Evolutionary conservation across 1,140 invertebrate species (phyloP).

Genomic region (Cydia splendana): DNA sequence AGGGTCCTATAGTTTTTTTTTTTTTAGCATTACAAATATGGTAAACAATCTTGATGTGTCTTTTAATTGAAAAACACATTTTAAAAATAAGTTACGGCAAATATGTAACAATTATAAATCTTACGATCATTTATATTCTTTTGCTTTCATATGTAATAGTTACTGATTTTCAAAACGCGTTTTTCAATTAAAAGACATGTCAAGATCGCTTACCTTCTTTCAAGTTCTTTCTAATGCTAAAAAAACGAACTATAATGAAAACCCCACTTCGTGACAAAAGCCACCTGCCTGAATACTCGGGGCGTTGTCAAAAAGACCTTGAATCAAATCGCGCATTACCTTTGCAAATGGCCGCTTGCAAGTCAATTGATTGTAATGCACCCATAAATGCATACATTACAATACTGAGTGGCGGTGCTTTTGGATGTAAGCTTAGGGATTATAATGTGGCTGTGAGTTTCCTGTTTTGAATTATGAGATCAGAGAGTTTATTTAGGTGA

Average conservation of each 20-base stretch:
- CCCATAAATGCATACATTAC: constrained; percentile 18
- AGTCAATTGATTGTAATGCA: constrained; percentile 25
- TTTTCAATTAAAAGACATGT: too few species aligned
- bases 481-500: background rate
- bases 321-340: constrained; percentile 15
- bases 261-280: background rate
- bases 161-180: too few species aligned
- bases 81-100: too few species aligned
- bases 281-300: background rate
- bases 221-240: too few species aligned
- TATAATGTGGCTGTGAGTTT: background rate
- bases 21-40: too few species aligned
- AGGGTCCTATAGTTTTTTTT: too few species aligned
- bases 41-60: too few species aligned
- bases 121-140: too few species aligned
- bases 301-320: constrained; percentile 8
- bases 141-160: too few species aligned
- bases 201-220: too few species aligned
- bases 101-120: too few species aligned
- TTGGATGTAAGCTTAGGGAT: background rate
- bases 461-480: background rate
- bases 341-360: constrained; percentile 24
- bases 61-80: too few species aligned
- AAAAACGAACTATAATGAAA: background rate
- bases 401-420: constrained; percentile 10